A percentile compares a stretch with the other conserved stretches of the same genome.
Conservation (phyloP, 2,113 vertebrate genomes). For the Phalacrocorax brasilianus region DNA sequence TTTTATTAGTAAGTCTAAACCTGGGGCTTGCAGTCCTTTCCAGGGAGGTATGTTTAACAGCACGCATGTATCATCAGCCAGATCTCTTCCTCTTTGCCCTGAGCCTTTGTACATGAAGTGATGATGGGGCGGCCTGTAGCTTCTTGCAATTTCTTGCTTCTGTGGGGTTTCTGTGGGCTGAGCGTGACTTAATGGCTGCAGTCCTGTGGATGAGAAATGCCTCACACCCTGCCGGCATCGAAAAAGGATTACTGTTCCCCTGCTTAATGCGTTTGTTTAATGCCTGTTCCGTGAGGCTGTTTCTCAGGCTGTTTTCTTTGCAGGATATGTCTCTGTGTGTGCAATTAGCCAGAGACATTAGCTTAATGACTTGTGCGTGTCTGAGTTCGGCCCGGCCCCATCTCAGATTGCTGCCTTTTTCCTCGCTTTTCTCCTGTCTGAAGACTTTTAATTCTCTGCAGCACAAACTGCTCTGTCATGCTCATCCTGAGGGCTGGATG, state of each 20-base stretch:
- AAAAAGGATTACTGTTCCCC: conserved; percentile 13
- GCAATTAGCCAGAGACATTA: conserved; percentile 50
- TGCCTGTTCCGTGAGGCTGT: neutral
- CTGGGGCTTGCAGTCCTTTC: neutral
- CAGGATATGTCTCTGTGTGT: conserved; percentile 1
- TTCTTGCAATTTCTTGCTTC: conserved; percentile 54
- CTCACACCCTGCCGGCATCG: conserved; percentile 16
- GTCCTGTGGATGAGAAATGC: conserved; percentile 40
- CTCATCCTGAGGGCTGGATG: neutral
- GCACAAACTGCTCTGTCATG: conserved; percentile 38
- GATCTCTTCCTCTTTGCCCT: conserved; percentile 25
- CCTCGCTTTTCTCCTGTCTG: conserved; percentile 19
- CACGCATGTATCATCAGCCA: rapidly evolving
- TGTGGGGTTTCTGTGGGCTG: conserved; percentile 42
- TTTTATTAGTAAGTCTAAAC: neutral
- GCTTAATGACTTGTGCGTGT: conserved; percentile 44
- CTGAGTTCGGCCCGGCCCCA: neutral
- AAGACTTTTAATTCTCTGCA: conserved; percentile 3
- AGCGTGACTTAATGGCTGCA: neutral
- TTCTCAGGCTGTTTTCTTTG: conserved; percentile 45
- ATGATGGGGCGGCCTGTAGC: neutral
- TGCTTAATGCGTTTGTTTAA: neutral
- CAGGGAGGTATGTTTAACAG: conserved; percentile 30
- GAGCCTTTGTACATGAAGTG: neutral
- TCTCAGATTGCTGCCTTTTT: neutral